A percentile compares a stretch with the other conserved stretches of the same genome.
phyloP scores from a whole-genome alignment of 2,797 vertebrate genomes.

The Brachyrhaphis roseni region DNA sequence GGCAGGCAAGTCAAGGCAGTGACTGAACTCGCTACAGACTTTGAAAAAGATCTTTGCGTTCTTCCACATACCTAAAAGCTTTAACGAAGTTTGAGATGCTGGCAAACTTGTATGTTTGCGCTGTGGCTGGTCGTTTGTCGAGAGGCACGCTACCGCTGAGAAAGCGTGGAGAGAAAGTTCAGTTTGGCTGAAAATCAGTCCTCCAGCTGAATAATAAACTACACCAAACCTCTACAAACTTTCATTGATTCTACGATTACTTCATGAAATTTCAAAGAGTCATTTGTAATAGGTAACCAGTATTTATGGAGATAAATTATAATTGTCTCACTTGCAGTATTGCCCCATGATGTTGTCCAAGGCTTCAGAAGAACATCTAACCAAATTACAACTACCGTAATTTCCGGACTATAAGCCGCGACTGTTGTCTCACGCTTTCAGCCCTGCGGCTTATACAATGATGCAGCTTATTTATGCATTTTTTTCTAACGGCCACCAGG shows the following conservation, averaged over 20 bases:
- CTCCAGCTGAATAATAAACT: neutral
- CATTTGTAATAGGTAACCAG: neutral
- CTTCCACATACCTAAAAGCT: constrained; percentile 41
- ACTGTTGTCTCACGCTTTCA: no score
- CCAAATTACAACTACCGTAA: no score
- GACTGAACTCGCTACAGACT: constrained; percentile 64
- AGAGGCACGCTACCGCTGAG: neutral
- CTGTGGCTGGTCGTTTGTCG: neutral
- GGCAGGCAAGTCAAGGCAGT: constrained; percentile 62
- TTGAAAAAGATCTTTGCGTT: constrained; percentile 54
- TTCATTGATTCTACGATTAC: neutral
- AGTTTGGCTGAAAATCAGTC: neutral
- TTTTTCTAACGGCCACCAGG: no score
- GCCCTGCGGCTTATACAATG: no score
- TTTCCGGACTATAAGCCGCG: no score
- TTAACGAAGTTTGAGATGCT: constrained; percentile 28
- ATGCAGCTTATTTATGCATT: no score
- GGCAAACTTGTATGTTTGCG: neutral
- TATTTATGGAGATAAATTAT: neutral
- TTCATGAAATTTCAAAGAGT: neutral
- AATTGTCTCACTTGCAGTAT: neutral
- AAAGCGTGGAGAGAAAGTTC: constrained; percentile 13
- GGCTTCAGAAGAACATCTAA: no score
- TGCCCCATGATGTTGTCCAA: no score
- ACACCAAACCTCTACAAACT: neutral